Conservation (phyloP, 2,888 invertebrate species). For the Hyalella azteca region DNA sequence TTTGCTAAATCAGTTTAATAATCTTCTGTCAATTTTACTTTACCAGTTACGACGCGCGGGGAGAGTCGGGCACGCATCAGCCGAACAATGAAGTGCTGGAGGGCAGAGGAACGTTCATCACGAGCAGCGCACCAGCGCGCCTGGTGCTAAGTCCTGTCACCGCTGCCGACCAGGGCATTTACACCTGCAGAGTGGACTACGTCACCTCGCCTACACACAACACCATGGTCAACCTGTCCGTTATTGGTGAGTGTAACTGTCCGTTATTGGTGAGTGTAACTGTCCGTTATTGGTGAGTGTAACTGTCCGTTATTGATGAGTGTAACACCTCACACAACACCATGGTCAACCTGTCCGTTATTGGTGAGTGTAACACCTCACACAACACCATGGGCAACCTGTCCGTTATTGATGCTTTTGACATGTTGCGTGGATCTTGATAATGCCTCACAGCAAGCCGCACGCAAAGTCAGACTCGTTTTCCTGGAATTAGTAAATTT, state of each 20-base stretch:
- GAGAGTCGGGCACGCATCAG: constrained; percentile 26
- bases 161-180: constrained; percentile 48
- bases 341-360: constrained; percentile 56
- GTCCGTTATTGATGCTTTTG: constrained; percentile 54
- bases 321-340: constrained; percentile 54
- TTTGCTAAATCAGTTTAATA: too few relatives aligned
- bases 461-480: too few relatives aligned
- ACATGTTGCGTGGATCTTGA: too few relatives aligned
- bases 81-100: constrained; percentile 10
- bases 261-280: constrained; percentile 55
- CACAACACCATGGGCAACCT: constrained; percentile 57
- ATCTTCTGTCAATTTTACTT: neutral
- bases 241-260: constrained; percentile 55
- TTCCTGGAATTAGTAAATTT: too few relatives aligned
- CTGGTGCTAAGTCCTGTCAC: constrained; percentile 47
- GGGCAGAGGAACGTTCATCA: constrained; percentile 43
- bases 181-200: constrained; percentile 56
- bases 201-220: constrained; percentile 54
- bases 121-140: constrained; percentile 38
- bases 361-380: constrained; percentile 55
- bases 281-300: constrained; percentile 55
- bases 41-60: constrained; percentile 48
- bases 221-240: constrained; percentile 56
- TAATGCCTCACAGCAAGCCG: too few relatives aligned
- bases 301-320: constrained; percentile 56